Evolutionary conservation across 2,797 vertebrate species (phyloP).

Genomic region (Hipposideros larvatus): DNA sequence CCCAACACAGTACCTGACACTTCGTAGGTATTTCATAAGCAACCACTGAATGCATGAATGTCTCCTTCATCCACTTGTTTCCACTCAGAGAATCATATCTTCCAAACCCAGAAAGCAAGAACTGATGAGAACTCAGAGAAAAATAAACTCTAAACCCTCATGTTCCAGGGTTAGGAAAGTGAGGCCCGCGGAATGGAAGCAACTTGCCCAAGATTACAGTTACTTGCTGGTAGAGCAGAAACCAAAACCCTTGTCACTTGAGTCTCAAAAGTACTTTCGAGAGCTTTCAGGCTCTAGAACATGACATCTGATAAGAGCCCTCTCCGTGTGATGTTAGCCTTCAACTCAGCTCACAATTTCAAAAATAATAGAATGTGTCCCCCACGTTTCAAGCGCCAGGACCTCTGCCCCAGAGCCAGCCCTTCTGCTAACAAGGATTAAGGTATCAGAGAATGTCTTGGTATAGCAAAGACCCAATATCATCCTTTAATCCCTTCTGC

Average conservation of each 20-base stretch:
- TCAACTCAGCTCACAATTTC: not conserved
- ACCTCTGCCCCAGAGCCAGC: not conserved
- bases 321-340: not conserved
- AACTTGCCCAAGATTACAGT: conserved; percentile 9
- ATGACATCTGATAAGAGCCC: conserved; percentile 11
- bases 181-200: not conserved
- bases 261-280: conserved; percentile 36
- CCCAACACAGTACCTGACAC: not conserved
- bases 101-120: conserved; percentile 20
- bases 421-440: conserved; percentile 10
- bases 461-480: not conserved
- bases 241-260: not conserved
- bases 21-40: conserved; percentile 16
- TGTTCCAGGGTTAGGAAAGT: conserved; percentile 21
- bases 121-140: not conserved
- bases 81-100: conserved; percentile 21
- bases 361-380: not conserved
- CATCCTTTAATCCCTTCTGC: conserved; percentile 29
- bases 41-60: not conserved
- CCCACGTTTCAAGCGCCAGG: conserved; percentile 33
- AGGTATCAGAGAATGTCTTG: conserved; percentile 22
- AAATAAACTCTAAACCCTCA: conserved; percentile 33
- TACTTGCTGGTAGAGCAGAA: not conserved
- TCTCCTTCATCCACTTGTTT: conserved; percentile 12
- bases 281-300: not conserved